phyloP scores from a whole-genome alignment of 2,888 invertebrate species.

The Synergus umbraculus region DNA sequence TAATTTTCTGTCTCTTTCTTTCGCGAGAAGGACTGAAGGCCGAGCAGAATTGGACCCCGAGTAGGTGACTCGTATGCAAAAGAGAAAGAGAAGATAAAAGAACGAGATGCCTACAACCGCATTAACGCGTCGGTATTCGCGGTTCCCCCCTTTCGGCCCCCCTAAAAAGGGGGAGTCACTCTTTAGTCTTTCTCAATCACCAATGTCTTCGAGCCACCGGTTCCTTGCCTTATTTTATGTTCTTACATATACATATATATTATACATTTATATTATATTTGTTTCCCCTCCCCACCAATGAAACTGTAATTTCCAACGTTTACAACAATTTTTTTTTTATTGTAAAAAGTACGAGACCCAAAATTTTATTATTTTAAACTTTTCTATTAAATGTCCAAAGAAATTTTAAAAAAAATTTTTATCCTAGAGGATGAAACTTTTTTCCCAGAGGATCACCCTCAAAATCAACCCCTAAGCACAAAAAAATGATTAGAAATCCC shows the following conservation, averaged over 20 bases:
- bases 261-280: too few species aligned
- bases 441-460: too few species aligned
- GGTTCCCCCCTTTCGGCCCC: slow-evolving; percentile 50
- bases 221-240: slow-evolving; percentile 11
- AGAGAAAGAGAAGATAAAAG: slow-evolving; percentile 60
- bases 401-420: too few species aligned
- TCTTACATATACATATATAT: neutral
- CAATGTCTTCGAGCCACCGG: slow-evolving; percentile 13
- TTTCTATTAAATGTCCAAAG: too few species aligned
- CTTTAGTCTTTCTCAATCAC: slow-evolving; percentile 42
- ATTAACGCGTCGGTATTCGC: slow-evolving; percentile 62
- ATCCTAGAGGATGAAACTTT: too few species aligned
- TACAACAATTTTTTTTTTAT: too few species aligned
- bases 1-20: neutral
- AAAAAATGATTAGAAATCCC: too few species aligned
- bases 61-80: slow-evolving; percentile 64
- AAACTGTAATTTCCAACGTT: too few species aligned
- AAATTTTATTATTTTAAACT: too few species aligned
- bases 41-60: slow-evolving; percentile 50
- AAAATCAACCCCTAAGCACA: too few species aligned
- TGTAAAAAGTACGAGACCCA: too few species aligned
- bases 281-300: too few species aligned
- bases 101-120: slow-evolving; percentile 63
- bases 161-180: slow-evolving; percentile 29
- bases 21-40: slow-evolving; percentile 54